phyloP scores from a whole-genome alignment of 2,888 invertebrate genomes.

The Lochmaea capreae region DNA sequence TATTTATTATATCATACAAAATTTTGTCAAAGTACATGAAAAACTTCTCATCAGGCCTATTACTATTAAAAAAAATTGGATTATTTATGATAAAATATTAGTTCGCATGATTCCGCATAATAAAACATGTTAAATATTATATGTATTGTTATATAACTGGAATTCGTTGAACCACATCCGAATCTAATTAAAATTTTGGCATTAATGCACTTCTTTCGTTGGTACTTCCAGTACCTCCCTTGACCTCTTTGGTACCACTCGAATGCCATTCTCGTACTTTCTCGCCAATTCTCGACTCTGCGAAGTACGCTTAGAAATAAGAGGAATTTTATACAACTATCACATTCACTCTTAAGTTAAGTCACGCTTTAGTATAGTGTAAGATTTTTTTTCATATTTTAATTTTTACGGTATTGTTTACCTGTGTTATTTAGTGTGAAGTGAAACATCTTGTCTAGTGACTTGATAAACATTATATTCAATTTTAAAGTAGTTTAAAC shows the following conservation, averaged over 20 bases:
- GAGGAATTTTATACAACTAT: conserved; percentile 65
- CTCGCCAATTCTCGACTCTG: conserved; percentile 61
- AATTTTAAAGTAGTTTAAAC: neutral
- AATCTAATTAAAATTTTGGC: conserved; percentile 9
- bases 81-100: too few species aligned
- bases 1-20: too few species aligned
- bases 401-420: conserved; percentile 33
- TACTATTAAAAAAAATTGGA: too few species aligned
- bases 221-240: conserved; percentile 55
- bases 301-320: conserved; percentile 66
- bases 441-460: neutral
- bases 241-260: conserved; percentile 62
- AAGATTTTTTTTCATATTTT: conserved; percentile 56
- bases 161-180: neutral
- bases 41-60: too few species aligned
- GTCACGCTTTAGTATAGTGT: conserved; percentile 61
- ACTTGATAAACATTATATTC: neutral
- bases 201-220: conserved; percentile 22
- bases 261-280: conserved; percentile 50
- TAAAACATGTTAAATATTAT: neutral
- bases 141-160: neutral
- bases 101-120: neutral
- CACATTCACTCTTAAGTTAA: conserved; percentile 64
- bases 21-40: too few species aligned
- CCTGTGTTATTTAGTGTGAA: conserved; percentile 5